Base-by-base conservation (phyloP, 2,797 vertebrate species). In the Eospalax fontanierii region DNA sequence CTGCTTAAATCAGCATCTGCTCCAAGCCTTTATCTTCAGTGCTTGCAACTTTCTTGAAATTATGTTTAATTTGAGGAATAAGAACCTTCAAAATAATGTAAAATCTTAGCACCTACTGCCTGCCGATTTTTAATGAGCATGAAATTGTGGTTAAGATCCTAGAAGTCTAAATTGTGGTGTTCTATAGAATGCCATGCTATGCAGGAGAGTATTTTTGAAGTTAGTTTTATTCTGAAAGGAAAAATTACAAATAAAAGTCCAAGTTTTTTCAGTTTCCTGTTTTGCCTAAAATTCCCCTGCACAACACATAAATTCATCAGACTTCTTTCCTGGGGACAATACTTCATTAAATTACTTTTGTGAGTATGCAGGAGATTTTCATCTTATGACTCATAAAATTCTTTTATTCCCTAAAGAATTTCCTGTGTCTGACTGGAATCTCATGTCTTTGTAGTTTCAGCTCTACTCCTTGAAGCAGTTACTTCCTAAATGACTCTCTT, bases 301-400 rank as follows among this genome's bases (percentile, higher is more conserved):
- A 94, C 96, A 97, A 97, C 94, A 97, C 92, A 90, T 84, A 97
- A 98, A 98, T 98, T 98, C 95, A 98, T 98, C 97, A 97, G 93
- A 96, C 96, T 96, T 89, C 93, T 97, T 97, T 98, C 96, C 96
- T 96, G 68, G 95, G 98, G 98, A 99, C 97, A 97, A 96, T 98
- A 91, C 98, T 98, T 98, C 98, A 98, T 98, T 98, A 98, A 97
- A 98, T 99, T 98, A 98, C 96, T 98, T 98, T 97, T 97, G 95
- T 98, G 97, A 97, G 94, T 98, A 98, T 99, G 98, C 97, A 97
- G 96, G 96, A 98, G 98, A 99, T 99, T 99, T 98, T 99, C 97
- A 97, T 98, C 96, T 98, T 98, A 97, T 99, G 99, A 99, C 98
- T 99, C 99, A 99, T 98, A 98, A 98, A 98, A 99, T 99, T 99